Evolutionary conservation across 2,797 vertebrate species (phyloP).

Genomic region (Sylvilagus floridanus): DNA sequence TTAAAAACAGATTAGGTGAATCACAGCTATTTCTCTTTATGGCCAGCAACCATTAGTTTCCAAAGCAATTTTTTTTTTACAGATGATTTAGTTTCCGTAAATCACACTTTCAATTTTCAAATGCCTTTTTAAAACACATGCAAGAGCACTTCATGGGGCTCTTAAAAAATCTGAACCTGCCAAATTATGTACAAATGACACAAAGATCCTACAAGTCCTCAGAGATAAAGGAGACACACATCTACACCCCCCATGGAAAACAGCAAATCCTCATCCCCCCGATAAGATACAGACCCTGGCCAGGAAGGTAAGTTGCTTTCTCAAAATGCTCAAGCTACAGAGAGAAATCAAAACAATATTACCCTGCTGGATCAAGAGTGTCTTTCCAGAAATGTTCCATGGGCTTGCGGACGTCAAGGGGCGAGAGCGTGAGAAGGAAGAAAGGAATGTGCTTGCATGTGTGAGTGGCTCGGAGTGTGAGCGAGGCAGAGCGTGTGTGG

Average conservation of each 20-base stretch:
- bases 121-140: constrained; percentile 63
- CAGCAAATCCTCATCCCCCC: constrained; percentile 57
- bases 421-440: constrained; percentile 65
- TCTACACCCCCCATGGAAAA: constrained; percentile 14
- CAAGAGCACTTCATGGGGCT: constrained; percentile 67
- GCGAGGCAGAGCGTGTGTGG: constrained; percentile 74
- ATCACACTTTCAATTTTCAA: constrained; percentile 78
- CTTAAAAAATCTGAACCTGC: constrained; percentile 72
- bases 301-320: constrained; percentile 86
- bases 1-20: constrained; percentile 77
- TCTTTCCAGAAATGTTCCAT: constrained; percentile 86
- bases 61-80: constrained; percentile 75
- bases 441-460: constrained; percentile 65
- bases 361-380: constrained; percentile 84
- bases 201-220: constrained; percentile 68
- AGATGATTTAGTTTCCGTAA: constrained; percentile 55
- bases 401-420: constrained; percentile 82
- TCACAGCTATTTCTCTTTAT: constrained; percentile 64
- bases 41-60: constrained; percentile 77
- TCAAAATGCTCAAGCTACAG: constrained; percentile 83
- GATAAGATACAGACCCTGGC: constrained; percentile 84
- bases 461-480: constrained; percentile 69
- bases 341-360: constrained; percentile 84
- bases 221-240: constrained; percentile 62
- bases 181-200: constrained; percentile 66